A percentile compares a stretch with the other conserved stretches of the same genome.
Conservation (phyloP, 1,140 invertebrate genomes). For the Centruroides sculpturatus region DNA sequence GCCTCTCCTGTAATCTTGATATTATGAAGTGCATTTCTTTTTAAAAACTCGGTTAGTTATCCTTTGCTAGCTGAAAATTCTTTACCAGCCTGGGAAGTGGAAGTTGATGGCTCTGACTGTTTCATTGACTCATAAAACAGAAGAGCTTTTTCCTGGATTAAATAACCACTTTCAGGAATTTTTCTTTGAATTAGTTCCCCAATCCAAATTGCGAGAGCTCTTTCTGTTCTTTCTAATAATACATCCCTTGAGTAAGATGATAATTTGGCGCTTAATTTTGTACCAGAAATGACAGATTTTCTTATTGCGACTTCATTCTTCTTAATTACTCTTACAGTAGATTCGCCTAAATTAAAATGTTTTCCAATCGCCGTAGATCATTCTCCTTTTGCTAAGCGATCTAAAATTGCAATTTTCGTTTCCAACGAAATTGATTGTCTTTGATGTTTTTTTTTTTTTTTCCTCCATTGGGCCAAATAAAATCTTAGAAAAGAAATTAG, state of each 20-base stretch:
- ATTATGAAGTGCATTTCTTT: too few species aligned
- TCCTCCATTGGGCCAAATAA: too few species aligned
- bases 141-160: constrained; percentile 5
- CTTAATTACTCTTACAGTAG: constrained; percentile 2
- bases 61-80: constrained; percentile 5
- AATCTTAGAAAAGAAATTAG: too few species aligned
- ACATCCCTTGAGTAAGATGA: constrained; percentile 3
- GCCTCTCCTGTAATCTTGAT: too few species aligned
- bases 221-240: constrained; percentile 7
- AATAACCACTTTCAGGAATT: constrained; percentile 3
- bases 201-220: constrained; percentile 2
- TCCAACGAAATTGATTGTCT: constrained; percentile 3
- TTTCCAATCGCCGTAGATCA: constrained; percentile 6
- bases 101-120: constrained; percentile 1
- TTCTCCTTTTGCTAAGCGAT: constrained; percentile 2
- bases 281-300: constrained; percentile 4
- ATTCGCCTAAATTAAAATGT: constrained; percentile 8
- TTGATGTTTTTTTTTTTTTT: constrained; percentile 2
- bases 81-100: constrained; percentile 2
- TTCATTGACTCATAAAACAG: too few species aligned
- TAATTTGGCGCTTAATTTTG: constrained; percentile 3
- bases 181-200: constrained; percentile 7
- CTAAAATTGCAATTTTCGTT: constrained; percentile 3
- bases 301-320: constrained; percentile 3
- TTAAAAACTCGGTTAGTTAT: neutral